Base-by-base conservation (phyloP, 2,888 invertebrate species). In the Zele albiditarsus region DNA sequence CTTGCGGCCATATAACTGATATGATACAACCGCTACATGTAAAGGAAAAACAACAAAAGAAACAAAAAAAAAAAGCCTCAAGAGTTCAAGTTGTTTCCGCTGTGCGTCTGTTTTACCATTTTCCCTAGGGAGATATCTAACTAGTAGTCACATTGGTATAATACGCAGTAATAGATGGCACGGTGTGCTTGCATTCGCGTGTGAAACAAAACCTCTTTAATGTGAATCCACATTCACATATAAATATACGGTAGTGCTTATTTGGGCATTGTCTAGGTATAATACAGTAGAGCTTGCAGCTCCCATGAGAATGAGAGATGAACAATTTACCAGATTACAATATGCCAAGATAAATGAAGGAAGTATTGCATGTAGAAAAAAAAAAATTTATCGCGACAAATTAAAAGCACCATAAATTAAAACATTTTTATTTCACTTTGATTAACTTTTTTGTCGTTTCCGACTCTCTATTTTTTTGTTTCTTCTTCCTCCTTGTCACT, bases 51-150 rank as follows among this genome's bases (percentile, higher is more conserved):
- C 23, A 49, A 49, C 31, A 53, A 49, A 2, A 5, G 68, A 57
- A 57, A 69, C 31, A 23, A 14, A 57, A 33, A 57, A 69, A 53
- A 23, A 14, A 57, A 33, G 68, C 38, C 23, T 28, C 67, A 12
- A 16, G 38, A 69, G 57, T 69, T 69, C 57, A 69, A 69, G 69
- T 69, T 25, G 38, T 69, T 57, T 69, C 58, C 69, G 53, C 53
- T 53, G 38, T 57, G 68, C 14, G 33, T n/a, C 58, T 58, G 69
- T 46, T 67, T 69, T 58, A 58, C 27, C 68, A 68, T 68, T 68
- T 53, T 68, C 68, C 46, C 57, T 16, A 68, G 68, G 57, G 68
- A 68, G 53, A 68, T 28, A 27, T 38, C 68, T 49, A 53, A 58
- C 31, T 20, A 27, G 20, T 69, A 46, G 67, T 46, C 46, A 67